Evolutionary conservation across 2,888 invertebrate species (phyloP).

Genomic region (Tenthredo mesomela): DNA sequence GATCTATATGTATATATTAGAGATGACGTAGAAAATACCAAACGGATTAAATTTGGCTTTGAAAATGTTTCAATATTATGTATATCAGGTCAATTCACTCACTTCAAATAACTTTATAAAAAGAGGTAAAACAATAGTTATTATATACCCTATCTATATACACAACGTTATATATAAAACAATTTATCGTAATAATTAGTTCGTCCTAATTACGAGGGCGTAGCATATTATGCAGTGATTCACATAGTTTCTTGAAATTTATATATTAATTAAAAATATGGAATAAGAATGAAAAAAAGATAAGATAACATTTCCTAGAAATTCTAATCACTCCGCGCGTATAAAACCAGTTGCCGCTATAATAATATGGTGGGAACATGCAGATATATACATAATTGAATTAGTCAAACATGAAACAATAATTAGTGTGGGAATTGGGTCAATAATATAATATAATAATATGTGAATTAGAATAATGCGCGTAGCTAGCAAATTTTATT

Average conservation of each 20-base stretch:
- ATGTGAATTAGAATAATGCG: no score
- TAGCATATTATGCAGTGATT: neutral
- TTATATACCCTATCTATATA: neutral
- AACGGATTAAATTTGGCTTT: neutral
- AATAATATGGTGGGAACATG: neutral
- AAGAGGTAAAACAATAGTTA: neutral
- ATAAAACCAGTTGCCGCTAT: neutral
- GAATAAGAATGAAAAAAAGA: neutral
- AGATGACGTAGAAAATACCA: neutral
- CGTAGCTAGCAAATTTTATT: no score
- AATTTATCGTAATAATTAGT: neutral
- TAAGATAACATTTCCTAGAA: neutral
- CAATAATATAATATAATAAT: neutral
- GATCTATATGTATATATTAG: slow-evolving; percentile 15
- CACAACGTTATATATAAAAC: neutral
- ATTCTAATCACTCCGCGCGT: neutral
- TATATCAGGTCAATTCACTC: neutral
- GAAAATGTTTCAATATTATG: neutral
- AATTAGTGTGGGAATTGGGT: neutral
- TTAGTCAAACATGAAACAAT: neutral
- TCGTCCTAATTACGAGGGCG: no score
- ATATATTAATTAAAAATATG: neutral
- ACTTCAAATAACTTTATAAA: neutral
- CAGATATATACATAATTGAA: neutral
- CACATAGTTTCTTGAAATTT: neutral